Base-by-base conservation (phyloP, 2,888 invertebrate genomes). In the Eupithecia insigniata region DNA sequence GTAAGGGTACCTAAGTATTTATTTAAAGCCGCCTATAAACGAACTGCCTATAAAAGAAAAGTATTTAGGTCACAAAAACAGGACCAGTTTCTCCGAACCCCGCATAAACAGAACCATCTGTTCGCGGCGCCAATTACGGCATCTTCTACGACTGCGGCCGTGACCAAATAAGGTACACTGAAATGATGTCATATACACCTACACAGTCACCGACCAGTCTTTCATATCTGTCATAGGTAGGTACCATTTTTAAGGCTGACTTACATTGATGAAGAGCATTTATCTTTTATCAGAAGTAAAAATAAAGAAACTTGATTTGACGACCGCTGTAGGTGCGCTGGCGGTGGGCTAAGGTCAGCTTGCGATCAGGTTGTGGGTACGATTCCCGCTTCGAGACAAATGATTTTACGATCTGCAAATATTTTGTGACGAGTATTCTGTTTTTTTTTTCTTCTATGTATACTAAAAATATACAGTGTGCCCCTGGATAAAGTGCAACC, bases 131-230 rank as follows among this genome's bases (percentile, higher is more conserved):
- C 78, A 77, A 74, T 46, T 80, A 80, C 69, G 78, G 82, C 55
- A 70, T 66, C 72, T 68, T 66, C 66, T 67, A 73, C 72, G 68
- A 71, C 71, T 51, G 65, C 70, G 77, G 76, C 80, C 82, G 76
- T 83, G 79, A 79, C 84, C 81, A 60, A 76, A 81, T 70, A 84
- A 39, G 80, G 76, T 70, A 72, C 43, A 67, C 74, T 64, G 36
- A 46, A 73, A 61, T 87, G 87, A 87, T 86, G 85, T 87, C 86
- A 85, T 76, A 71, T 67, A 76, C 66, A 55, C 55, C 55, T 55
- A 55, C 55, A 55, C 55, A 26, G 55, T 55, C 26, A 26, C 55
- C 61, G 69, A 46, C 67, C 8, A 67, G 70, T 67, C 60, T 65
- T 65, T 74, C 72, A 74, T 71, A 67, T 69, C 60, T 60, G 60